Evolutionary conservation across 2,113 vertebrate genomes (phyloP).

Genomic region (Engraulis encrasicolus): DNA sequence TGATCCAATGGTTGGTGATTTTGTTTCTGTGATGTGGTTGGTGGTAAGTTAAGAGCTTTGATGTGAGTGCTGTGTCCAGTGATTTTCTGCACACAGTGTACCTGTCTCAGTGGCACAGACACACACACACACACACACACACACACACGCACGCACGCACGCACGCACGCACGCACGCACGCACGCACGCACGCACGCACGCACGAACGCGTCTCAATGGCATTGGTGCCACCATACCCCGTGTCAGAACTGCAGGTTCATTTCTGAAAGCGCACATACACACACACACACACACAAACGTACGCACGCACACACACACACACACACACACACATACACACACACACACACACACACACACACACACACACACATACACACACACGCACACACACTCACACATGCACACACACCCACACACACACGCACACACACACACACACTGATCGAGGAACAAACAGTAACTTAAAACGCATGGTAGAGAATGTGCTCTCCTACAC

Average conservation of each 20-base stretch:
- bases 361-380: not conserved
- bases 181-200: not conserved
- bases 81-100: no score
- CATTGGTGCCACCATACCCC: not conserved
- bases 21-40: no score
- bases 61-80: no score
- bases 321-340: slow-evolving; percentile 8
- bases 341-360: not conserved
- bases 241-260: no score
- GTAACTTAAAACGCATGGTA: not conserved
- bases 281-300: slow-evolving; percentile 15
- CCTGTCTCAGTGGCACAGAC: no score
- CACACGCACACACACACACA: not conserved
- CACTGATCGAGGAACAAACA: not conserved
- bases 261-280: not conserved
- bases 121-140: no score
- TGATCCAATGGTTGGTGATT: no score
- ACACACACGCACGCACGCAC: not conserved
- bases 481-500: not conserved
- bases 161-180: not conserved
- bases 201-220: not conserved
- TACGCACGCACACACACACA: not conserved
- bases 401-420: not conserved
- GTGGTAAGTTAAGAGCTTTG: no score
- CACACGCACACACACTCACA: not conserved